A percentile compares a stretch with the other conserved stretches of the same genome.
Conservation (phyloP, 2,797 vertebrate genomes). For the Cuniculus paca region DNA sequence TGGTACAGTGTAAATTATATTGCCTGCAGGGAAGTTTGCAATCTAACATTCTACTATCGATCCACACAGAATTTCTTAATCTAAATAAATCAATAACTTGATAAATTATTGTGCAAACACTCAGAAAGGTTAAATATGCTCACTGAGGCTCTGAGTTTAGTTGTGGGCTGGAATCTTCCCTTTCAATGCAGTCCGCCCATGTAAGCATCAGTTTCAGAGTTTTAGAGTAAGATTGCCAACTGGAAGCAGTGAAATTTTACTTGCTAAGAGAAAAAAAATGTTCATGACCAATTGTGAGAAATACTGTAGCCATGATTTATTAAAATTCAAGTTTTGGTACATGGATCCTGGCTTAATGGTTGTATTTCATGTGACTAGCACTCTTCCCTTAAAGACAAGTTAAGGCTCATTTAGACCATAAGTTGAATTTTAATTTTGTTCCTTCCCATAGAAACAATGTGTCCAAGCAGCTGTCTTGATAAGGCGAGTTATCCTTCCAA, state of each 20-base stretch:
- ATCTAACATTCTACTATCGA: background rate
- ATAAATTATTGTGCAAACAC: background rate
- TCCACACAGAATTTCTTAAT: background rate
- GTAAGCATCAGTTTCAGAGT: background rate
- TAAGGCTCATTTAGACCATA: background rate
- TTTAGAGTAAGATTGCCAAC: background rate
- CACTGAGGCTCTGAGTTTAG: background rate
- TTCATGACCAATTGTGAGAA: background rate
- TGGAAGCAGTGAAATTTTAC: background rate
- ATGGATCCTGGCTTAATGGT: background rate
- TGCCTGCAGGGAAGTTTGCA: background rate
- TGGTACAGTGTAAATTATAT: background rate
- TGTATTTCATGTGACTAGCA: background rate
- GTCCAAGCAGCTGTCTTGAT: background rate
- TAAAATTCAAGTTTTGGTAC: conserved; percentile 3
- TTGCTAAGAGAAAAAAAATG: background rate
- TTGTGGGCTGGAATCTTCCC: background rate
- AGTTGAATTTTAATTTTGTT: conserved; percentile 8
- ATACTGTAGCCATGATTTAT: background rate
- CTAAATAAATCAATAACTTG: background rate
- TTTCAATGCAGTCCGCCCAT: background rate
- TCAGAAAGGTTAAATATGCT: background rate
- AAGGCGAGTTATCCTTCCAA: background rate
- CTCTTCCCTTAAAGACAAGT: background rate
- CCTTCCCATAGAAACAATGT: background rate